These are phyloP conservation scores for Chaenocephalus aceratus DNA, from an alignment of 2,113 vertebrate species.

Conservation along the genomic window DNA sequence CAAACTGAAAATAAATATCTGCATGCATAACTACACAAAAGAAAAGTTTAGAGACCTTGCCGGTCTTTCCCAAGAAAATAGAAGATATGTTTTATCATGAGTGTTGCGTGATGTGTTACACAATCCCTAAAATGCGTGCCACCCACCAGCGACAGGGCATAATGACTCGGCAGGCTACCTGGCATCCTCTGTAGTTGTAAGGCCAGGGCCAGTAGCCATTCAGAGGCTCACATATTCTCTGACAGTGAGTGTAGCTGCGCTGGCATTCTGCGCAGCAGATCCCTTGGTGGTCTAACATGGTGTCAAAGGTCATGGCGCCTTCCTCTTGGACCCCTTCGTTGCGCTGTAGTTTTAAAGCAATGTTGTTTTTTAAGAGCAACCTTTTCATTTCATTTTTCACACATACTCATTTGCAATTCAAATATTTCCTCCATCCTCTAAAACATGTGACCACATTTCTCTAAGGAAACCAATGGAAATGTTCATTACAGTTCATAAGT, in stretches of 20 bases:
- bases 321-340: slow-evolving; percentile 82
- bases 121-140: slow-evolving; percentile 91
- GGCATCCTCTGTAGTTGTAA: slow-evolving; percentile 93
- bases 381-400: neutral
- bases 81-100: neutral
- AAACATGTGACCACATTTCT: slow-evolving; percentile 42
- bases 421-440: slow-evolving; percentile 36
- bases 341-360: slow-evolving; percentile 76
- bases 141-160: slow-evolving; percentile 99
- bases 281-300: slow-evolving; percentile 93
- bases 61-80: neutral
- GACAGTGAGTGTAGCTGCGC: slow-evolving; percentile 92
- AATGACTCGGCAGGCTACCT: slow-evolving; percentile 89
- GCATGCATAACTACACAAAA: slow-evolving; percentile 32
- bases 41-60: slow-evolving; percentile 26
- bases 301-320: slow-evolving; percentile 90
- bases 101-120: slow-evolving; percentile 75
- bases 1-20: slow-evolving; percentile 51
- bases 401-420: slow-evolving; percentile 67
- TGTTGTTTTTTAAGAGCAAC: slow-evolving; percentile 50
- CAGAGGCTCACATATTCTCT: slow-evolving; percentile 93
- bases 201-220: slow-evolving; percentile 91
- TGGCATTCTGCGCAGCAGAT: slow-evolving; percentile 94
- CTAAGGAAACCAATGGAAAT: slow-evolving; percentile 60
- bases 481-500: slow-evolving; percentile 56